Conservation (phyloP, 2,888 invertebrate species). For the Drosophila merina region DNA sequence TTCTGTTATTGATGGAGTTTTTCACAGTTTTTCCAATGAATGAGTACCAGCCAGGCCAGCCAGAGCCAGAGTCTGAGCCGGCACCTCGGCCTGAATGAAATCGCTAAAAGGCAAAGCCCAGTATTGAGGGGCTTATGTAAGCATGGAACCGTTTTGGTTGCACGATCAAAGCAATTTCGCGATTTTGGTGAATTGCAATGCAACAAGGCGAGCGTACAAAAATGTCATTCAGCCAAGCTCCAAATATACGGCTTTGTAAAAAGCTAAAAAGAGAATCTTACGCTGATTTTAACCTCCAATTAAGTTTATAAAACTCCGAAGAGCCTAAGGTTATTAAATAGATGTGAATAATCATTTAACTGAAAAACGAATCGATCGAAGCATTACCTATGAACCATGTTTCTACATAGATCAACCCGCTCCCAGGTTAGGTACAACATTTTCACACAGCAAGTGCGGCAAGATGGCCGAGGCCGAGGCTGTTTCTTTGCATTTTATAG, state of each 20-base stretch:
- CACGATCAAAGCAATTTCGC: conserved; percentile 59
- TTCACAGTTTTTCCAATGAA: conserved; percentile 63
- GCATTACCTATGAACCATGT: not conserved
- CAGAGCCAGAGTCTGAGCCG: too few species aligned
- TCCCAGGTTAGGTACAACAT: conserved; percentile 41
- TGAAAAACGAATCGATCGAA: too few species aligned
- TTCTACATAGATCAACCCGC: conserved; percentile 15
- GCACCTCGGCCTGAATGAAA: conserved; percentile 39
- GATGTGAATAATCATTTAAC: too few species aligned
- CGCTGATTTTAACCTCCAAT: not conserved
- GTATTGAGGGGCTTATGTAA: conserved; percentile 48
- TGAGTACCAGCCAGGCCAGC: conserved; percentile 24
- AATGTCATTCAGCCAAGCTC: conserved; percentile 65
- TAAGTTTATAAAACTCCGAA: too few species aligned
- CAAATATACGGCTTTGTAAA: not conserved
- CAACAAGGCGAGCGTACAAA: conserved; percentile 64
- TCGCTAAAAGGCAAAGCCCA: conserved; percentile 39
- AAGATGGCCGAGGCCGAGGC: conserved; percentile 25
- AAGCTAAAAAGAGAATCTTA: not conserved
- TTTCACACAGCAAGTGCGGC: conserved; percentile 51
- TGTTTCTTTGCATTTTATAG: conserved; percentile 74
- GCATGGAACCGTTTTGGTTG: conserved; percentile 47
- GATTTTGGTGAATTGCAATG: conserved; percentile 71
- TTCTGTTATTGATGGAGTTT: conserved; percentile 72
- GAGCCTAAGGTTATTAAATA: too few species aligned